These are phyloP conservation scores for Pygocentrus nattereri DNA, from an alignment of 2,797 vertebrate genomes.

Conservation along the genomic window DNA sequence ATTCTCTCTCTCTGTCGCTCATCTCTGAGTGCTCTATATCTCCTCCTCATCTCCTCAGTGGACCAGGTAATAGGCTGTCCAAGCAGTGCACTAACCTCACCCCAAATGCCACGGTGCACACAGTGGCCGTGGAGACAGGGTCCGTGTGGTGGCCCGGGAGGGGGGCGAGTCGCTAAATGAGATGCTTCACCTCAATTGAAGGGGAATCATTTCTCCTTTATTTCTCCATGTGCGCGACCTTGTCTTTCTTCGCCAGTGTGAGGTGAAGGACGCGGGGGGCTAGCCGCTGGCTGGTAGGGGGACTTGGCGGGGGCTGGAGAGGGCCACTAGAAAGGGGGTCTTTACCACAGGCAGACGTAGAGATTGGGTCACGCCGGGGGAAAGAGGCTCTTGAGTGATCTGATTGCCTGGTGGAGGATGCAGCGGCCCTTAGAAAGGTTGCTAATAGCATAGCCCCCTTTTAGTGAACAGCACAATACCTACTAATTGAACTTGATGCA, in stretches of 20 bases:
- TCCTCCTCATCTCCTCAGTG: conserved; percentile 75
- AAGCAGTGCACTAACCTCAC: conserved; percentile 76
- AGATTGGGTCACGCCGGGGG: conserved; percentile 73
- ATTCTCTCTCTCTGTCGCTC: conserved; percentile 5
- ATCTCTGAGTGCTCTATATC: conserved; percentile 29
- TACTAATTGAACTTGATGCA: conserved; percentile 65
- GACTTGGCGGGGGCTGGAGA: conserved; percentile 54
- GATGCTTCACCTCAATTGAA: conserved; percentile 87
- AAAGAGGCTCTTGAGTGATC: conserved; percentile 80
- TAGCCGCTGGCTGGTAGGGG: conserved; percentile 53
- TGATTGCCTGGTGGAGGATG: conserved; percentile 75
- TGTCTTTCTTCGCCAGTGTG: conserved; percentile 70
- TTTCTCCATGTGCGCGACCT: conserved; percentile 79
- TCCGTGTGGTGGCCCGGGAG: conserved; percentile 70
- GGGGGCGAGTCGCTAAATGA: conserved; percentile 86
- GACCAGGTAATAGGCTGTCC: conserved; percentile 87
- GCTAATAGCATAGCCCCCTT: conserved; percentile 78
- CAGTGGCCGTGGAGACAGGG: conserved; percentile 82
- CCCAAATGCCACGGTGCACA: conserved; percentile 82
- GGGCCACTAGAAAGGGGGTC: conserved; percentile 59
- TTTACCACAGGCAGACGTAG: conserved; percentile 50
- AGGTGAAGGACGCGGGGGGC: conserved; percentile 73
- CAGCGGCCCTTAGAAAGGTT: conserved; percentile 72
- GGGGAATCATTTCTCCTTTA: conserved; percentile 78
- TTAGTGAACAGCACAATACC: conserved; percentile 64